Percentiles rank a stretch among this genome's conserved stretches.
phyloP scores from a whole-genome alignment of 1,140 invertebrate genomes.

The Drosophila orosa region DNA sequence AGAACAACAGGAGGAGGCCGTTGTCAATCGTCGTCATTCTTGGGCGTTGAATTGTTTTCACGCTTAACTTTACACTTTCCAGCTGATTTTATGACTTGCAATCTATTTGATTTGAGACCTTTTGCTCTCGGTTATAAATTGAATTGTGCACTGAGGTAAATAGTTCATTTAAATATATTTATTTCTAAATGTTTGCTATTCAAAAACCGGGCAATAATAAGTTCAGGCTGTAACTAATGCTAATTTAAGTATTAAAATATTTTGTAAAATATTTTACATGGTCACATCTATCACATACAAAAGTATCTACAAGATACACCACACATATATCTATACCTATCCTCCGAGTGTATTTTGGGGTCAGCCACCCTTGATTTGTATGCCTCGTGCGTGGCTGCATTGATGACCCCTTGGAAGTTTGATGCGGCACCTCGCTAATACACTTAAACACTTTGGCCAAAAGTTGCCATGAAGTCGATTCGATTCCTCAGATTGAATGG shows the following conservation, averaged over 20 bases:
- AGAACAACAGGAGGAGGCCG: neutral
- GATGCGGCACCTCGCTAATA: conserved; percentile 34
- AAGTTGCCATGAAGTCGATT: conserved; percentile 23
- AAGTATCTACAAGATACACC: neutral
- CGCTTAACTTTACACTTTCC: conserved; percentile 10
- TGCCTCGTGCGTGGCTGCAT: conserved; percentile 50
- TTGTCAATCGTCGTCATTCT: conserved; percentile 12
- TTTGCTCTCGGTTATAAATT: conserved; percentile 49
- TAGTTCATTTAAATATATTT: too few species aligned
- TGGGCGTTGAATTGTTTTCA: conserved; percentile 13
- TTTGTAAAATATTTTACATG: neutral
- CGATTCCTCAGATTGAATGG: conserved; percentile 14
- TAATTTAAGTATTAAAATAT: neutral
- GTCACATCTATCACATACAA: too few species aligned
- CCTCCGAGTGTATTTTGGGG: neutral
- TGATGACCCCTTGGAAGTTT: conserved; percentile 30
- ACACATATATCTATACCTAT: too few species aligned
- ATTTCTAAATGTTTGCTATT: too few species aligned
- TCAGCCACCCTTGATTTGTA: conserved; percentile 52
- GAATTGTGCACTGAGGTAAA: conserved; percentile 27
- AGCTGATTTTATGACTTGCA: conserved; percentile 65
- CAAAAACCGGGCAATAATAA: neutral
- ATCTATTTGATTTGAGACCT: conserved; percentile 8
- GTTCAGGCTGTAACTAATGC: neutral
- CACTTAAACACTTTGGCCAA: conserved; percentile 59